Conservation (phyloP, 2,888 invertebrate genomes). For the Platycnemis pennipes region DNA sequence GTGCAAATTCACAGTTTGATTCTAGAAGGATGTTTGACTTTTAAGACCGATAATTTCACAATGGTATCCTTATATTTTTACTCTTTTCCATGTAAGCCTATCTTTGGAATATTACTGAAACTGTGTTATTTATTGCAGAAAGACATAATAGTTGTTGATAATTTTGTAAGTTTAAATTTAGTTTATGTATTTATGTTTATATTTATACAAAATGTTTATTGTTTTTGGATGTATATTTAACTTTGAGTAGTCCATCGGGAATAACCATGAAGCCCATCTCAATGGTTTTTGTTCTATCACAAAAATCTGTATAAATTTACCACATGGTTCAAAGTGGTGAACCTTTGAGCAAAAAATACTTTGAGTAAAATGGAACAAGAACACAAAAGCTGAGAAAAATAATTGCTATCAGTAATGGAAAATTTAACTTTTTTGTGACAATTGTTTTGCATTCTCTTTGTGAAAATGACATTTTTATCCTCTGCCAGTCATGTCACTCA, state of each 20-base stretch:
- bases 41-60: not conserved
- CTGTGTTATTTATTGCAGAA: not conserved
- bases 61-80: not conserved
- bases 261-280: not conserved
- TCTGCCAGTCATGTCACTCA: no score
- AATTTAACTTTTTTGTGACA: no score
- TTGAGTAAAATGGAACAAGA: no score
- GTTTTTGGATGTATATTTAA: not conserved
- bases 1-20: not conserved
- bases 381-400: no score
- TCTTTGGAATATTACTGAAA: not conserved
- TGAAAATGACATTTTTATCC: no score
- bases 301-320: not conserved
- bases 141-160: not conserved
- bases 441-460: no score
- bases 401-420: no score
- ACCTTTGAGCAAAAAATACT: not conserved
- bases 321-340: not conserved
- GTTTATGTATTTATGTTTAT: not conserved
- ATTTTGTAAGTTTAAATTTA: not conserved
- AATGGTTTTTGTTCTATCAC: not conserved
- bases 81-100: not conserved
- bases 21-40: not conserved
- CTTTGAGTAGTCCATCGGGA: not conserved
- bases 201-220: not conserved